A percentile compares a stretch with the other conserved stretches of the same genome.
phyloP scores from a whole-genome alignment of 2,113 vertebrate species.

The Syngnathus floridae region DNA sequence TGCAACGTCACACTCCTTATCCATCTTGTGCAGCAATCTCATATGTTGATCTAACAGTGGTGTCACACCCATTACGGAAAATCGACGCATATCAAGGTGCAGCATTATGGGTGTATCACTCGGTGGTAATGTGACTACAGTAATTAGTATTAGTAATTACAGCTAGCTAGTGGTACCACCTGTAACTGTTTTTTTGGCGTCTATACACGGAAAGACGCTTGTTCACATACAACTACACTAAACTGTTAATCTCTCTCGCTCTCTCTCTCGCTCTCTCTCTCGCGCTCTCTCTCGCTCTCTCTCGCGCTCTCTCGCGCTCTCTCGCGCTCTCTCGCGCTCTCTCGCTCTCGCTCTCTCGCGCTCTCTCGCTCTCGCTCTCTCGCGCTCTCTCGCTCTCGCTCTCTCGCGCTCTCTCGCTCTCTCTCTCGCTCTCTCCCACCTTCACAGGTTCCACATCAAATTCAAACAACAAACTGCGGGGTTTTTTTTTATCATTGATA shows the following conservation, averaged over 20 bases:
- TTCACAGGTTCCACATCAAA: not conserved
- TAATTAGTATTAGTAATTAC: not conserved
- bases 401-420: not conserved
- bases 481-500: not conserved
- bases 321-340: not conserved
- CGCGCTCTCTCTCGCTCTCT: not conserved
- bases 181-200: not conserved
- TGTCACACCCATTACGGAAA: not conserved
- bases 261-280: not conserved
- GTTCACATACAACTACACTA: not conserved
- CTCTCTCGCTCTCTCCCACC: not conserved
- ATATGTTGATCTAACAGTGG: not conserved
- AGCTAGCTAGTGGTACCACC: not conserved
- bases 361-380: not conserved
- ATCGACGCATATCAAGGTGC: not conserved
- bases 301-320: not conserved
- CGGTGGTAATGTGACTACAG: not conserved
- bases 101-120: not conserved
- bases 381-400: not conserved
- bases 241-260: not conserved
- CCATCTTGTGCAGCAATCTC: not conserved
- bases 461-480: not conserved
- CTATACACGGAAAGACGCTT: not conserved
- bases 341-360: not conserved
- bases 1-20: not conserved